Conservation (phyloP, 2,888 invertebrate genomes). For the Sinohyriopsis cumingii region DNA sequence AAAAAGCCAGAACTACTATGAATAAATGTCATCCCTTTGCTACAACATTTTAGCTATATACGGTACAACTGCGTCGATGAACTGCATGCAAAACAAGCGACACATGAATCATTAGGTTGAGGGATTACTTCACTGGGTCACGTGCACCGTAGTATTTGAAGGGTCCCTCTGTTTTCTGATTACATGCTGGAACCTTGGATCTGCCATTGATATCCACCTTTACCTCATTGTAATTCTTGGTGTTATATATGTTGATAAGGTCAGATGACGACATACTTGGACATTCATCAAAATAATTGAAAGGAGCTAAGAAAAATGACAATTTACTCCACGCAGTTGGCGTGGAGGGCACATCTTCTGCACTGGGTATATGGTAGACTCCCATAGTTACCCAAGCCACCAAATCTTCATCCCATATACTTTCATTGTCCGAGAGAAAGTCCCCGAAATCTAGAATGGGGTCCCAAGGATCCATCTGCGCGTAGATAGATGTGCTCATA, state of each 20-base stretch:
- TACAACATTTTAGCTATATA: no score
- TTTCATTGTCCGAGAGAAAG: constrained; percentile 52
- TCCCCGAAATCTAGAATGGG: constrained; percentile 51
- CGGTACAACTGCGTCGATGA: no score
- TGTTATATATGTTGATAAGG: constrained; percentile 15
- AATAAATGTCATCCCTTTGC: no score
- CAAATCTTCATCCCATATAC: constrained; percentile 57
- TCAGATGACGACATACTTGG: constrained; percentile 53
- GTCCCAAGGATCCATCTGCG: constrained; percentile 52
- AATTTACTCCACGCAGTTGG: constrained; percentile 56
- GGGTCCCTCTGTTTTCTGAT: no score
- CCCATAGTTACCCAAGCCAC: constrained; percentile 66
- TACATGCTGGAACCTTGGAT: no score
- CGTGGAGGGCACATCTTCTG: constrained; percentile 64
- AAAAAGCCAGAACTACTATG: no score
- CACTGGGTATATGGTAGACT: constrained; percentile 58
- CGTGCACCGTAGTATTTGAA: no score
- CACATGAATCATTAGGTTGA: no score
- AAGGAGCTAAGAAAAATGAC: constrained; percentile 55
- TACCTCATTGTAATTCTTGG: no score
- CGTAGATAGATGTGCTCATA: constrained; percentile 50
- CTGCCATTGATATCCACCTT: no score
- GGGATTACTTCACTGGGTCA: no score
- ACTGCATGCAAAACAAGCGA: no score
- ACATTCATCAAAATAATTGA: constrained; percentile 62